Evolutionary conservation across 2,797 vertebrate genomes (phyloP), one percentile per base, ranked within the genome.

Genomic region (Antennarius maculatus): DNA sequence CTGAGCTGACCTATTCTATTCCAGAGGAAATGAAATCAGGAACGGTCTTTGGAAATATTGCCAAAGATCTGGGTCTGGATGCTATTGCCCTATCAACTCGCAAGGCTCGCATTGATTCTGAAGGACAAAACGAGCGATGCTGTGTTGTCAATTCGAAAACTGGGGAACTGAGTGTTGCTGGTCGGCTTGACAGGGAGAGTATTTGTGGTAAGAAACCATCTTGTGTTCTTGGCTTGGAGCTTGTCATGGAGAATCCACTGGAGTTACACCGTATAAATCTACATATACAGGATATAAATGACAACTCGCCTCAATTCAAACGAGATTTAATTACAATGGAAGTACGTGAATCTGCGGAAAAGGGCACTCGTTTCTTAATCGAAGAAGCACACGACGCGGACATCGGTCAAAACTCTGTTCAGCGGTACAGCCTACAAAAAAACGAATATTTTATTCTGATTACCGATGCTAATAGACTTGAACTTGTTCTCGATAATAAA

Each of bases 201-300:
- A 76, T 90, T 52, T 91, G 91, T 66, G 85, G 48, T 0, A 77
- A 82, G 54, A 88, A 65, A 9, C 12, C 48, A 1, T 79, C 82
- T 1, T 91, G 90, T 64, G 59, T 69, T 42, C 41, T 95, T 11
- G 92, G 84, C 58, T 90, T 92, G 72, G 93, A 94, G 31, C 60
- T 94, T 2, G 89, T 95, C 0, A 42, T 93, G 6, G 91, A 94
- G 76, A 91, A 92, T 61, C 92, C 92, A 1, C 63, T 94, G 27
- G 91, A 94, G 54, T 68, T 94, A 10, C 92, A 89, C 39, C 79
- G 81, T 17, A 54, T 93, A n/a, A 88, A 71, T 45, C 61, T 94
- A 10, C 88, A 90, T 41, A 83, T 94, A 46, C 66, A 81, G 2
- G 94, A 94, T 59, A 80, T 93, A n/a, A 94, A 94, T 70, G 93